Base-by-base conservation (phyloP, 2,888 invertebrate species). In the Leptopilina drosophilae region DNA sequence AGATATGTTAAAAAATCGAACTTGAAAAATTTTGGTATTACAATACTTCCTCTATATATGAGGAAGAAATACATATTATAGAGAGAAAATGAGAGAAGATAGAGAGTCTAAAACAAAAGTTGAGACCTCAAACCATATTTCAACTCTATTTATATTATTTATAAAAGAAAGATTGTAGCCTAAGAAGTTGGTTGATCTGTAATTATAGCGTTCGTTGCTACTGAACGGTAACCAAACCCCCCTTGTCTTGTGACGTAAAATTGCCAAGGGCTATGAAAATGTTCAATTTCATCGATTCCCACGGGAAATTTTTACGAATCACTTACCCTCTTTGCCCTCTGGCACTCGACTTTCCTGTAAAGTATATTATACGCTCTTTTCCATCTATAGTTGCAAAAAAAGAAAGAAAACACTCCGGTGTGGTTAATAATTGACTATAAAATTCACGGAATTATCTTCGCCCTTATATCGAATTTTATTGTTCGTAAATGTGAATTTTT, bases 201-300 rank as follows among this genome's bases (percentile, higher is more conserved):
- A 86, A 86, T 86, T 85, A 86, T 79, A 83, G 77, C 84, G 82
- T 85, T 85, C 77, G 79, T 82, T 81, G 84, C 85, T 85, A 85
- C 85, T 83, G 86, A 85, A 84, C 84, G 84, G 81, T 81, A 84
- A 82, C 82, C 42, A 82, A 84, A 80, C 79, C 78, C 56, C 53
- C 56, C 4, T 26, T 11, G 49, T 49, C 20, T 62, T 62, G 26
- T 73, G 33, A 73, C 56, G 56, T 53, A 56, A 73, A 33, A 46
- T 5, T 62, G 73, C 73, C 73, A 9, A 73, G 73, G 26, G 73
- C 56, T 12, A n/a, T 53, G 33, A 73, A 73, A 73, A n/a, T 53
- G n/a, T 33, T 53, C 26, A 12, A 53, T 56, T 73, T 56, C 56
- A 53, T 26, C 56, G 33, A 40, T 73, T 73, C 73, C 73, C 73